Evolutionary conservation across 37 sponge, comb jelly and placozoan genomes (phyloP), one percentile per base, ranked within the genome.

Genomic region (Halichondria panicea): DNA sequence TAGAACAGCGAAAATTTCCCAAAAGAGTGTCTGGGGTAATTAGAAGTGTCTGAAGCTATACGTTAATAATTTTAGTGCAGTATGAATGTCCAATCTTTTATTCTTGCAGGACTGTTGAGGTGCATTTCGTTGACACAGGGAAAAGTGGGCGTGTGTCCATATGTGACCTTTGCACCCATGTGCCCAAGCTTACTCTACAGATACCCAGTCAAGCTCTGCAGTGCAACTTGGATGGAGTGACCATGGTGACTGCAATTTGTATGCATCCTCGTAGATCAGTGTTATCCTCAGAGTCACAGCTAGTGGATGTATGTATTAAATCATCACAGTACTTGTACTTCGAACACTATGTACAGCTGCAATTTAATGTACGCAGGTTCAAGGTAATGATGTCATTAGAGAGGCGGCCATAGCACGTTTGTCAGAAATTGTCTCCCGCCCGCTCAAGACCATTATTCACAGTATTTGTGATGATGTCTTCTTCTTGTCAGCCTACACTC

Each of bases 81-180:
- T n/a, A n/a, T n/a, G n/a, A n/a, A n/a, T n/a, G n/a, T n/a, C n/a
- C n/a, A n/a, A n/a, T n/a, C n/a, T n/a, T 9, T 63, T 4, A 3
- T 30, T 27, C 6, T 19, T 30, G 22, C 59, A 72, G 73, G 3
- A 5, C 6, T 28, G 63, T 75, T 27, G 75, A 75, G 31, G 41
- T 75, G 19, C 48, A 62, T 22, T 61, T 43, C 62, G 63, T 75
- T 1, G 75, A 75, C 63, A 62, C 34, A 13, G 75, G 75, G 1
- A 25, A 32, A 31, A 62, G 5, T 8, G 34, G 63, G 12, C 6
- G 40, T 27, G 75, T 62, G 3, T 1, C 37, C 43, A 22, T 75
- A 24, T 6, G 32, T 58, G 43, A 61, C 4, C 22, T 75, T 2
- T 75, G 75, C 30, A 5, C 19, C 0, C 3, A 41, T 0, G 27